A percentile compares a stretch with the other conserved stretches of the same genome.
Evolutionary conservation across 2,888 invertebrate genomes (phyloP).

Genomic region (Enoplolaimus lenunculus): DNA sequence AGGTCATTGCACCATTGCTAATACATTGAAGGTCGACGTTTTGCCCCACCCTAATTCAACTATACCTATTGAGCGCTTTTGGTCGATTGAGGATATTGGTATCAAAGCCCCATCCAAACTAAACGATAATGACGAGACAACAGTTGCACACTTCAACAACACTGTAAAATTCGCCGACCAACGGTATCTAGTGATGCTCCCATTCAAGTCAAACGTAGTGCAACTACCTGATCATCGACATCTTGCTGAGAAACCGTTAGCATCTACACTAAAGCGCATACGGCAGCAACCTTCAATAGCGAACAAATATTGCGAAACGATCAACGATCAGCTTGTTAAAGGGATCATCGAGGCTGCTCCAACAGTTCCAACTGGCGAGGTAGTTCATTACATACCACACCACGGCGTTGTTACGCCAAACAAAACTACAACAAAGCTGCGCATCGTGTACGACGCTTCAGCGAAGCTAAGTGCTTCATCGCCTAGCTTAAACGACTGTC

Average conservation of each 20-base stretch:
- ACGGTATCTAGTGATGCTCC: constrained; percentile 1
- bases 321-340: background rate
- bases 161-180: background rate
- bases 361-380: background rate
- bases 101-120: background rate
- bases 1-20: background rate
- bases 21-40: background rate
- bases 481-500: constrained; percentile 14
- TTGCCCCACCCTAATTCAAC: background rate
- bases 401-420: constrained; percentile 18
- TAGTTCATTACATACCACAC: constrained; percentile 22
- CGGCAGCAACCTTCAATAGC: background rate
- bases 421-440: constrained; percentile 20
- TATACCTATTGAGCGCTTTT: background rate
- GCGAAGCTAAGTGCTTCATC: background rate
- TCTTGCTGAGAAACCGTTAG: constrained; percentile 6
- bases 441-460: constrained; percentile 21
- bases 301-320: background rate
- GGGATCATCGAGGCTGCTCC: background rate
- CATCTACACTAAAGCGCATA: constrained; percentile 1
- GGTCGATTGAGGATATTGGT: constrained; percentile 10
- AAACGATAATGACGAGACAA: constrained; percentile 13
- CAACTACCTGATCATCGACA: constrained; percentile 1
- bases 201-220: background rate
- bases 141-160: constrained; percentile 2